Conservation (phyloP, 2,797 vertebrate species). For the Silurus lanzhouensis region DNA sequence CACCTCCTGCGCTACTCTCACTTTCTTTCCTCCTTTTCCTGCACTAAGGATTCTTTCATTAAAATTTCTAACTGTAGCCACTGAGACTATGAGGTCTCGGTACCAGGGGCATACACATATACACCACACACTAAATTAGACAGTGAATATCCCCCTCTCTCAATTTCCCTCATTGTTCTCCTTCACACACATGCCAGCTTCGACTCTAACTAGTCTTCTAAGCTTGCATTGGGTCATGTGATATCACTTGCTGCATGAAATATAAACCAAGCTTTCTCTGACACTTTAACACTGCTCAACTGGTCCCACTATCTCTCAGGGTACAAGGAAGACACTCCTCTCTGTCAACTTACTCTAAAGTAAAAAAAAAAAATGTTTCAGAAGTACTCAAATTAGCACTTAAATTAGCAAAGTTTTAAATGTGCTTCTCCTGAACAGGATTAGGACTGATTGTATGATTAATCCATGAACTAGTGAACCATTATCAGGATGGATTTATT, state of each 20-base stretch:
- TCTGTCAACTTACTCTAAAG: not conserved
- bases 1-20: not conserved
- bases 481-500: no score
- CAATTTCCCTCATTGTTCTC: not conserved
- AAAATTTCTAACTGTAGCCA: slow-evolving; percentile 77
- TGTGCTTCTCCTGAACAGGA: no score
- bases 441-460: no score
- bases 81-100: slow-evolving; percentile 60
- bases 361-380: not conserved
- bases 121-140: slow-evolving; percentile 14
- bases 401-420: no score
- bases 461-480: no score
- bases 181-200: not conserved
- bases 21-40: slow-evolving; percentile 62
- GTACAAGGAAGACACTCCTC: no score
- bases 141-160: not conserved
- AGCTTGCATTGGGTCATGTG: not conserved
- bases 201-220: not conserved
- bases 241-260: not conserved
- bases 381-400: no score
- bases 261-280: no score
- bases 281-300: no score
- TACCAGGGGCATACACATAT: slow-evolving; percentile 47
- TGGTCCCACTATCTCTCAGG: no score
- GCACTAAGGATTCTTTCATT: slow-evolving; percentile 74